A percentile compares a stretch with the other conserved stretches of the same genome.
Evolutionary conservation across 2,113 vertebrate species (phyloP).

Genomic region (Poecilia latipinna): DNA sequence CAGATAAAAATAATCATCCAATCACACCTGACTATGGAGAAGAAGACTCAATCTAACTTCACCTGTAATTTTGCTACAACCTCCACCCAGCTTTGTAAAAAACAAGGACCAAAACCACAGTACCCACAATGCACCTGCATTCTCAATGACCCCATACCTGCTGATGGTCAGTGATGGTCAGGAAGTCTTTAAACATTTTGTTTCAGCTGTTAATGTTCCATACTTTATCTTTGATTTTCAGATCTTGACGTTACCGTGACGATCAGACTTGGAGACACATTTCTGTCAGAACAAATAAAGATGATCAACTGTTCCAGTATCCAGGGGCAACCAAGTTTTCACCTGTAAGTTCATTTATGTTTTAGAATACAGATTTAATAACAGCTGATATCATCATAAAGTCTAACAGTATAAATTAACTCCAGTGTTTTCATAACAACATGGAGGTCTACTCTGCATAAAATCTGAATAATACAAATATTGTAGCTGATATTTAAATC

Average conservation of each 20-base stretch:
- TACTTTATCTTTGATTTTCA: not conserved
- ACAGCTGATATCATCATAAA: not conserved
- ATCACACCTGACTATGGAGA: not conserved
- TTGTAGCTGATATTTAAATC: not conserved
- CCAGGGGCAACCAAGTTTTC: slow-evolving; percentile 8
- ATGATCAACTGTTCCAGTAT: slow-evolving; percentile 61
- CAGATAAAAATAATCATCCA: not conserved
- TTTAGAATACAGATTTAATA: not conserved
- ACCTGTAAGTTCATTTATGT: slow-evolving; percentile 46
- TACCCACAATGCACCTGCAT: slow-evolving; percentile 33
- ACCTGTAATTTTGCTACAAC: not conserved
- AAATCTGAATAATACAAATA: not conserved
- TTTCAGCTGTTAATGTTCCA: no score
- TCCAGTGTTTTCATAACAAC: not conserved
- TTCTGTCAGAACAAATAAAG: slow-evolving; percentile 6
- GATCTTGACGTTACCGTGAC: slow-evolving; percentile 14
- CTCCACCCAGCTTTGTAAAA: not conserved
- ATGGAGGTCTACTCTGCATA: no score
- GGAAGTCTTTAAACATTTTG: not conserved
- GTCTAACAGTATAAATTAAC: not conserved
- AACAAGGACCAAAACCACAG: not conserved
- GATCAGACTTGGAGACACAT: slow-evolving; percentile 25
- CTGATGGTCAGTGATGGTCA: slow-evolving; percentile 55
- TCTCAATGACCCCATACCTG: slow-evolving; percentile 33
- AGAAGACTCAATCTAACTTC: not conserved